Evolutionary conservation across 2,797 vertebrate species (phyloP).

Genomic region (Paedocypris micromegethes): DNA sequence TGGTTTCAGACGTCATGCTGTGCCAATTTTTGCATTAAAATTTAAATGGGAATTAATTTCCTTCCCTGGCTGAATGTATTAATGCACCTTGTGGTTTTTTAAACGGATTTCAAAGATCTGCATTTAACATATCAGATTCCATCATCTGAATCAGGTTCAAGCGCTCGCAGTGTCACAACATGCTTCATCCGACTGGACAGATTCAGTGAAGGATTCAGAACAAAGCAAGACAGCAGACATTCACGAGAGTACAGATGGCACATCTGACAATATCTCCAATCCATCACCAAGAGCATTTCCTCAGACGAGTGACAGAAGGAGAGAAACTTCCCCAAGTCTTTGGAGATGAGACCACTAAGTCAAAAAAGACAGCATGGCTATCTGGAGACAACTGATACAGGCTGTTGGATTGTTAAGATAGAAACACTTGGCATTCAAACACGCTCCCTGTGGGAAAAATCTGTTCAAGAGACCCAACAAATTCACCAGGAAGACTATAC

Average conservation of each 20-base stretch:
- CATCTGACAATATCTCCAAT: conserved; percentile 32
- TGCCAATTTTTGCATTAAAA: neutral
- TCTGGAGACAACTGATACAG: conserved; percentile 34
- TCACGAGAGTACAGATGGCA: conserved; percentile 27
- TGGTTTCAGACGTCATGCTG: conserved; percentile 2
- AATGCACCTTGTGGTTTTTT: neutral
- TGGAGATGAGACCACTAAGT: conserved; percentile 29
- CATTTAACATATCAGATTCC: neutral
- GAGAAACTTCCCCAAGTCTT: conserved; percentile 27
- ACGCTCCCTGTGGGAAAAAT: conserved; percentile 22
- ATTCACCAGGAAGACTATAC: conserved; percentile 11
- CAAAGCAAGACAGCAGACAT: conserved; percentile 9
- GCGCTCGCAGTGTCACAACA: neutral
- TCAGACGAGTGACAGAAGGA: conserved; percentile 32
- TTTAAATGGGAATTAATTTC: neutral
- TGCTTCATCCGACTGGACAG: neutral
- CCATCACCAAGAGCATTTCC: conserved; percentile 13
- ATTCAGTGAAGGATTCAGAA: conserved; percentile 2
- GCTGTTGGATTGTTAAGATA: conserved; percentile 35
- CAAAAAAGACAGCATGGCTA: conserved; percentile 33
- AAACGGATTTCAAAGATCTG: neutral
- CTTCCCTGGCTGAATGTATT: neutral
- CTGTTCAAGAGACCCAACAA: conserved; percentile 27
- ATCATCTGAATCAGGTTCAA: neutral
- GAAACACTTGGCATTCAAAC: conserved; percentile 32